Percentiles rank a stretch among this genome's conserved stretches.
These are phyloP conservation scores for Halictus ligatus DNA, from an alignment of 2,888 invertebrate genomes.

Conservation along the genomic window DNA sequence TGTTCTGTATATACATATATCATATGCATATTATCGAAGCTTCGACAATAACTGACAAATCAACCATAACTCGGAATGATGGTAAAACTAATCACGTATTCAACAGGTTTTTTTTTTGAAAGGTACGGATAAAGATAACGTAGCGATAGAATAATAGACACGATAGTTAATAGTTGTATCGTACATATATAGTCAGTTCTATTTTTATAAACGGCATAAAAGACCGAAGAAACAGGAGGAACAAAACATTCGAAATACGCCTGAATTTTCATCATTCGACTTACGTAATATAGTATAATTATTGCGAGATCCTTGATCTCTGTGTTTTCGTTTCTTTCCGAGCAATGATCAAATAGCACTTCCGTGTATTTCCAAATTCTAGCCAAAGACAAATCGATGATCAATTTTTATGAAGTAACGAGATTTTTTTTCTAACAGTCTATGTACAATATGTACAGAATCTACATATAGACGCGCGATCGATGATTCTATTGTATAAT, in stretches of 20 bases:
- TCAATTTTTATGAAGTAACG: not conserved
- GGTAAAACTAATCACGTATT: not conserved
- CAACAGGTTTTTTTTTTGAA: not conserved
- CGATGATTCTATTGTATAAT: not conserved
- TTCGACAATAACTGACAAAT: not conserved
- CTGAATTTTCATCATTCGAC: not conserved
- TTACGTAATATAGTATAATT: constrained; percentile 15
- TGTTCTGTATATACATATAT: no score
- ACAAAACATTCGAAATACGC: constrained; percentile 31
- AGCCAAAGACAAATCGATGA: not conserved
- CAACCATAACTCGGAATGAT: not conserved
- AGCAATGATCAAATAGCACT: not conserved
- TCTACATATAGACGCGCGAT: not conserved
- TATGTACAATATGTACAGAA: not conserved
- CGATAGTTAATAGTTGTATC: constrained; percentile 33
- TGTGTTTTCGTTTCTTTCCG: not conserved
- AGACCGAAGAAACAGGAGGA: constrained; percentile 8
- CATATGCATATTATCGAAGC: not conserved
- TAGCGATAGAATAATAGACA: constrained; percentile 8
- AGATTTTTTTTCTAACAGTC: not conserved
- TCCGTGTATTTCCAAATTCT: constrained; percentile 3
- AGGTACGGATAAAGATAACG: not conserved
- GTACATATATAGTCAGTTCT: constrained; percentile 35
- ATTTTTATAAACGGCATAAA: constrained; percentile 47
- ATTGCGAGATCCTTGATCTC: constrained; percentile 20